These are phyloP conservation scores for Andrena chrysosceles DNA, from an alignment of 2,888 invertebrate genomes.

Conservation along the genomic window DNA sequence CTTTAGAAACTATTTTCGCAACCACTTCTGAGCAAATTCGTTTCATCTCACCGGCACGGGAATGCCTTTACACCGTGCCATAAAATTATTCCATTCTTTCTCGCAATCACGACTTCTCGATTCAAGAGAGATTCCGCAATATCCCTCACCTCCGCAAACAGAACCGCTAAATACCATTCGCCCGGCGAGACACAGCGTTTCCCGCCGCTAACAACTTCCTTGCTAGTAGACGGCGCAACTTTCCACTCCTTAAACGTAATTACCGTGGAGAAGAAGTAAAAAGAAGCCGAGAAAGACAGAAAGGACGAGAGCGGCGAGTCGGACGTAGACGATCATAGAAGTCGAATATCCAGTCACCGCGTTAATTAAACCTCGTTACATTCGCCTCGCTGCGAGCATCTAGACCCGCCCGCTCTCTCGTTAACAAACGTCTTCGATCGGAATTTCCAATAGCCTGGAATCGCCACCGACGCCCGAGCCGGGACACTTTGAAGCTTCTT, in stretches of 20 bases:
- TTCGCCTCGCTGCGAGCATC: conserved; percentile 16
- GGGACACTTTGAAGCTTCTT: background rate
- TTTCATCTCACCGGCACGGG: too few relatives aligned
- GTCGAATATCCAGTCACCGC: conserved; percentile 36
- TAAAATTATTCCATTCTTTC: background rate
- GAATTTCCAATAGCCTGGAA: conserved; percentile 37
- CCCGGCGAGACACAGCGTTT: background rate
- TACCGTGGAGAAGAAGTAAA: background rate
- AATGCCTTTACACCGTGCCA: too few relatives aligned
- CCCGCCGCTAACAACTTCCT: conserved; percentile 12
- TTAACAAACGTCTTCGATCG: conserved; percentile 42
- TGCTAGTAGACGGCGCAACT: conserved; percentile 8
- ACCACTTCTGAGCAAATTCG: too few relatives aligned
- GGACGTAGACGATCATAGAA: conserved; percentile 34
- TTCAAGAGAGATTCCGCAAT: background rate
- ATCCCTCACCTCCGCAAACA: background rate
- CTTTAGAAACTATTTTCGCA: too few relatives aligned
- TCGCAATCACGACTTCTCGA: background rate
- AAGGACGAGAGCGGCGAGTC: background rate
- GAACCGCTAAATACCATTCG: conserved; percentile 5
- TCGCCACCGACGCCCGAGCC: background rate
- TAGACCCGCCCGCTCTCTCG: conserved; percentile 8
- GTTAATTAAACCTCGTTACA: conserved; percentile 57
- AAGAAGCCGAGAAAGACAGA: background rate
- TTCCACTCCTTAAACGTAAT: conserved; percentile 22